Evolutionary conservation across 2,797 vertebrate genomes (phyloP).

Genomic region (Poecilia gillii): DNA sequence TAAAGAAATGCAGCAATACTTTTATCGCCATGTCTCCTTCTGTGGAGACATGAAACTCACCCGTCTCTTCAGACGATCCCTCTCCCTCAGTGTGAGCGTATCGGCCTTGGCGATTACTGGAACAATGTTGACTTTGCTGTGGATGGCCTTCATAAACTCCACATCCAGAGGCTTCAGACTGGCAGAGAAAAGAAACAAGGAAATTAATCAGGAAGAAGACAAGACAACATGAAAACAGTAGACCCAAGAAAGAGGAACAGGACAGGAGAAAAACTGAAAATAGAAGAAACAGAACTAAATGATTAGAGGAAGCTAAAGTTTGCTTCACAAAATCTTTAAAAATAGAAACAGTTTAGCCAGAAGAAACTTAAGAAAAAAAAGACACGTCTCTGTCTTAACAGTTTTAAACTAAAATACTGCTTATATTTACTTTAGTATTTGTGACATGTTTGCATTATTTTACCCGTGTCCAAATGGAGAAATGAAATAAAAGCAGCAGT

Average conservation of each 20-base stretch:
- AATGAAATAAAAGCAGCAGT: constrained; percentile 99
- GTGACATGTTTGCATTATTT: constrained; percentile 12
- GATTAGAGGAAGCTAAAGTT: background rate
- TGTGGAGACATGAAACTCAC: constrained; percentile 70
- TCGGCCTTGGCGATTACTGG: constrained; percentile 90
- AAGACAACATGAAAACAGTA: background rate
- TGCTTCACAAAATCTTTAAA: background rate
- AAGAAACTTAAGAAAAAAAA: background rate
- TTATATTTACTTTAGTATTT: background rate
- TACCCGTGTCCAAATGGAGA: constrained; percentile 98
- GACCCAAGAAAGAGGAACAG: background rate
- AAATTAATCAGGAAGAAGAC: constrained; percentile 7
- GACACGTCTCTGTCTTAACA: background rate
- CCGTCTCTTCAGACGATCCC: constrained; percentile 90
- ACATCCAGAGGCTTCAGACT: constrained; percentile 89
- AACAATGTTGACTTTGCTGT: constrained; percentile 90
- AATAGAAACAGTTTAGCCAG: background rate
- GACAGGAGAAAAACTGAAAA: background rate
- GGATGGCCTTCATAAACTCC: constrained; percentile 91
- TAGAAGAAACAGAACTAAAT: constrained; percentile 1
- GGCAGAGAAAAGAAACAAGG: constrained; percentile 7
- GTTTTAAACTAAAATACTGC: background rate
- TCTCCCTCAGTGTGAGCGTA: constrained; percentile 86
- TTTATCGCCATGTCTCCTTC: background rate
- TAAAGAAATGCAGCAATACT: background rate